phyloP scores from a whole-genome alignment of 2,113 vertebrate species.

The Lophura nycthemera region DNA sequence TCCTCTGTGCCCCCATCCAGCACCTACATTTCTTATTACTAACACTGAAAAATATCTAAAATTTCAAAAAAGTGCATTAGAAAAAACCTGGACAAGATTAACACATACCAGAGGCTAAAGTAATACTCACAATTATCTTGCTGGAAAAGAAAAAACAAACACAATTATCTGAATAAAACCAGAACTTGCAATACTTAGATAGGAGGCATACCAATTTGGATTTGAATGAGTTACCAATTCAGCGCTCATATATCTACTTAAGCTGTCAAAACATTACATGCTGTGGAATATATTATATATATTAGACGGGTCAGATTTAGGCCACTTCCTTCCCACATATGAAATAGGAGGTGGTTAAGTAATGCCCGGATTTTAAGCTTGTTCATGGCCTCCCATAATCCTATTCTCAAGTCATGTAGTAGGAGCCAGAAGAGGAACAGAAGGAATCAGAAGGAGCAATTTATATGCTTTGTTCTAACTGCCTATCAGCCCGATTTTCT shows the following conservation, averaged over 20 bases:
- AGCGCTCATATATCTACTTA: conserved; percentile 34
- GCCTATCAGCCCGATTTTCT: neutral
- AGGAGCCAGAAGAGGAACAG: neutral
- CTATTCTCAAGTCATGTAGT: neutral
- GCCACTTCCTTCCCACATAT: conserved; percentile 67
- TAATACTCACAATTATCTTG: conserved; percentile 55
- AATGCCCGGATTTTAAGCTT: conserved; percentile 31
- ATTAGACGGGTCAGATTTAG: conserved; percentile 63
- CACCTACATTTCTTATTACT: neutral
- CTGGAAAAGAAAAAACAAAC: conserved; percentile 71
- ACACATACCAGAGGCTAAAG: conserved; percentile 64
- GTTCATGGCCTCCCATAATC: conserved; percentile 19
- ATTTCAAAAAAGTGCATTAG: conserved; percentile 22
- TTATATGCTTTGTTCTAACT: conserved; percentile 7
- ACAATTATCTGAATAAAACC: conserved; percentile 69
- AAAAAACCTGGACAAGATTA: conserved; percentile 37
- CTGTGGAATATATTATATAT: conserved; percentile 50
- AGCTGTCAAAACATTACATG: conserved; percentile 73
- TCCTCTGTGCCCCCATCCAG: neutral
- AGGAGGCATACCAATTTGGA: conserved; percentile 55
- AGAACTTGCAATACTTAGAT: conserved; percentile 61
- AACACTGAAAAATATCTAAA: neutral
- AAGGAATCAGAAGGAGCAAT: conserved; percentile 4
- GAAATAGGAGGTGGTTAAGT: conserved; percentile 29
- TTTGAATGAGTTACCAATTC: conserved; percentile 55